These are phyloP conservation scores for Alexandromys fortis DNA, from an alignment of 2,113 vertebrate genomes.

Conservation along the genomic window DNA sequence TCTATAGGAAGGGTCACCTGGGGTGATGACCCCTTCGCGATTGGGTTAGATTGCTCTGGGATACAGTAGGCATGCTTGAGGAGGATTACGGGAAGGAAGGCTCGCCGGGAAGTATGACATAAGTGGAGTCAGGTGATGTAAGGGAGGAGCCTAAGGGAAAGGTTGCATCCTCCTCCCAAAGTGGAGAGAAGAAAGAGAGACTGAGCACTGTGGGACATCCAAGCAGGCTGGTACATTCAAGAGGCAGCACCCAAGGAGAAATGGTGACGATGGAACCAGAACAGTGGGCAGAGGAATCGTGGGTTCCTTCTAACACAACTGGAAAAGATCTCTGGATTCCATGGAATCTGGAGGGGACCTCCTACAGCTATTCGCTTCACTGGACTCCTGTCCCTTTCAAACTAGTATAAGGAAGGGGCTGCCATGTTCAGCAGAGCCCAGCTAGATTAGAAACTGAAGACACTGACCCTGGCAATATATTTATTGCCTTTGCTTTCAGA, in stretches of 20 bases:
- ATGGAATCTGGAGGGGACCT: no score
- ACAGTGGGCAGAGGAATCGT: neutral
- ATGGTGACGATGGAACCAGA: accelerated
- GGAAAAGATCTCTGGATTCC: neutral
- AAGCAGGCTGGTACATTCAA: no score
- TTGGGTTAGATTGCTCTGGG: neutral
- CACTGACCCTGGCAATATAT: neutral
- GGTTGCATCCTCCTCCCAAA: neutral
- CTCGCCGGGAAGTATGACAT: neutral
- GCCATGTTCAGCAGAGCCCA: neutral
- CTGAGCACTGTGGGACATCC: neutral
- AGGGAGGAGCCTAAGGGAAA: neutral
- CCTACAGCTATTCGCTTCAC: neutral
- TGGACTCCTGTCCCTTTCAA: neutral
- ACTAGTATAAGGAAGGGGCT: neutral
- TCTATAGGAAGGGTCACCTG: no score
- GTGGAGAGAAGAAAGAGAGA: neutral
- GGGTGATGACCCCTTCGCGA: neutral
- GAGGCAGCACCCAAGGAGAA: accelerated
- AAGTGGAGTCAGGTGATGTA: neutral
- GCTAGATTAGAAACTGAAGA: neutral
- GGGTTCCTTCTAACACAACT: no score
- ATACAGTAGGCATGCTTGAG: neutral
- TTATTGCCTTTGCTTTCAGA: no score
- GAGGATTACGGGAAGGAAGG: neutral